Evolutionary conservation across 2,797 vertebrate genomes (phyloP), one percentile per base, ranked within the genome.

Genomic region (Periophthalmus magnuspinnatus): DNA sequence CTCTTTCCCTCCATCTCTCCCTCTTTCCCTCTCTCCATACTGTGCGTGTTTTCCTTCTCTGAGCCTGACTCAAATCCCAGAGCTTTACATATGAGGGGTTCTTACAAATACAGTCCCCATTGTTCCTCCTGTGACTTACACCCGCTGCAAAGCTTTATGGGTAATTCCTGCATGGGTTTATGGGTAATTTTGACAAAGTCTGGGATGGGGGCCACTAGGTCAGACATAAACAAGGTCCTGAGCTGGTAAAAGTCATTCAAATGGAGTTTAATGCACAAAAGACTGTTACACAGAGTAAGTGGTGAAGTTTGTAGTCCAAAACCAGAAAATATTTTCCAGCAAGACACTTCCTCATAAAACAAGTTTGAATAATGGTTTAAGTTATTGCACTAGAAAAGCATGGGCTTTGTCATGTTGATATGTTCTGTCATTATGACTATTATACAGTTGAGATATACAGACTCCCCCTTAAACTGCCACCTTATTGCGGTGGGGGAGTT

Each of bases 121-220:
- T 56, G 54, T 56, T 56, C 54, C 21, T 24, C 54, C 10, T 24
- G 54, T 10, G 50, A 52, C 50, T 21, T 9, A 52, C 19, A 52
- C 50, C 50, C 19, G 19, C 54, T 28, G 54, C 54, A 56, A 56
- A 13, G 21, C 16, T 19, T 50, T 19, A 50, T 50, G 47, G 47
- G 47, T 16, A n/a, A n/a, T 52, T 52, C 41, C 41, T 45, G 41
- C 41, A 14, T 13, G 38, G 38, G 48, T 50, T 50, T 50, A 50
- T 50, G 54, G 54, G 54, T 22, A 24, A 24, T 56, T 56, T 56
- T 56, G 21, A 56, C 54, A 56, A 54, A 24, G 54, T 56, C 54
- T 56, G 54, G 22, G 54, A 56, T 6, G 21, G 11, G 54, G 54
- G 22, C 21, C 54, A 56, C 54, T 56, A 21, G 54, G 54, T 24